Evolutionary conservation across 1,140 invertebrate species (phyloP), one percentile per base, ranked within the genome.

Genomic region (Aphelenchoides avenae): DNA sequence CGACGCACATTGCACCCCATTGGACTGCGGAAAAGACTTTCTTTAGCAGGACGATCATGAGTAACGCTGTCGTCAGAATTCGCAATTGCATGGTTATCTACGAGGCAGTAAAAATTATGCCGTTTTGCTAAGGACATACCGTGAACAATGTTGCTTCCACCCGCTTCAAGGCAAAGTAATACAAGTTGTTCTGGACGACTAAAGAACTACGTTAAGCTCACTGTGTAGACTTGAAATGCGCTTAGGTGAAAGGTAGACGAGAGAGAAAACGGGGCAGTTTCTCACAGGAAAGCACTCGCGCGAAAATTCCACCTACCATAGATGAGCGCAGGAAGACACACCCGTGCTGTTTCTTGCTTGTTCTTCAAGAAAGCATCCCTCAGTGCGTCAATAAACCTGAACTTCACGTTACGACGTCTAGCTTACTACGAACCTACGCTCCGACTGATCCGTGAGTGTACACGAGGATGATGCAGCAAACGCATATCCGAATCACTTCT

Each of bases 131-230:
- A 30, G n/a, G 49, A 46, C 42, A 49, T 43, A 64, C 61, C 18
- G 42, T 64, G 44, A 67, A 64, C n/a, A 66, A 20, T 2, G 61
- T 66, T 40, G 61, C 61, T 15, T 64, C 62, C 7, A 65, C 40
- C 30, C 48, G 62, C 41, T 57, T 60, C 7, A 66, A 34, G 13
- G 64, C 61, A 42, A 53, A 64, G 42, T 56, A 64, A n/a, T 66
- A 64, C 6, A 64, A 31, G 33, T 64, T 64, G 31, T 64, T 64
- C 52, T 64, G 61, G 9, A 64, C 49, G 57, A 64, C n/a, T n/a
- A n/a, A n/a, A n/a, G n/a, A n/a, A n/a, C n/a, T n/a, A n/a, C n/a
- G n/a, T n/a, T n/a, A n/a, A n/a, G n/a, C n/a, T n/a, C n/a, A n/a
- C n/a, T n/a, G n/a, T n/a, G n/a, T n/a, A n/a, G n/a, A n/a, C n/a